Evolutionary conservation across 2,888 invertebrate species (phyloP).

Genomic region (Cryptops parisi): DNA sequence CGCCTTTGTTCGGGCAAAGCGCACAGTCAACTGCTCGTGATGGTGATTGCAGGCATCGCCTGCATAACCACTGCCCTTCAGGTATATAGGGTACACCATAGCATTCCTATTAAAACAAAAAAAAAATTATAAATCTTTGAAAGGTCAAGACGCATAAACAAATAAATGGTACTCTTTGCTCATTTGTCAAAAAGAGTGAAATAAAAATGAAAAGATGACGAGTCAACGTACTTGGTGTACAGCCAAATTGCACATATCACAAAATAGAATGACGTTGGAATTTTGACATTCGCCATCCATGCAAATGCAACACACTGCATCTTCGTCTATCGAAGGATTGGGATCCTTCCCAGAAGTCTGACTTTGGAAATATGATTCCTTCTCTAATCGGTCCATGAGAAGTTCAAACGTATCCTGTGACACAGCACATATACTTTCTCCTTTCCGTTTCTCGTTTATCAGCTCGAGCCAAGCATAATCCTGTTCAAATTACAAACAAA

Average conservation of each 20-base stretch:
- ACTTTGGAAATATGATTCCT: constrained; percentile 85
- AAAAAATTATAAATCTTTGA: constrained; percentile 1
- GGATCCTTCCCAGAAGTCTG: constrained; percentile 37
- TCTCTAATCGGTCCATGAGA: constrained; percentile 95
- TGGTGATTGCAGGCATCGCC: constrained; percentile 90
- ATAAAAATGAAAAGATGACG: background rate
- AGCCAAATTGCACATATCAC: constrained; percentile 98
- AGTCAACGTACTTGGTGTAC: constrained; percentile 60
- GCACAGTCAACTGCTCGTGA: constrained; percentile 91
- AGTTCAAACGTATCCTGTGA: constrained; percentile 79
- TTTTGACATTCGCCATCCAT: constrained; percentile 98
- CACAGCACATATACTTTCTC: constrained; percentile 53
- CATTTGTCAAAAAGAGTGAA: too few species aligned
- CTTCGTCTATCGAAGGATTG: constrained; percentile 79
- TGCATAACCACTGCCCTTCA: constrained; percentile 94
- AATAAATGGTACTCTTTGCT: too few species aligned
- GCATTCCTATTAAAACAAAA: constrained; percentile 48
- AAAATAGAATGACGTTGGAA: constrained; percentile 95
- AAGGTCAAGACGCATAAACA: background rate
- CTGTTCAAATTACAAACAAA: too few species aligned
- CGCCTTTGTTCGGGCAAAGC: constrained; percentile 94
- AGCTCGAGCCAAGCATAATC: constrained; percentile 87
- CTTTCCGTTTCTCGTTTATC: constrained; percentile 65
- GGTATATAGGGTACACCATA: constrained; percentile 97
- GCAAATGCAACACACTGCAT: constrained; percentile 97